Conservation (phyloP, 2,888 invertebrate species). For the Dolomedes plantarius region DNA sequence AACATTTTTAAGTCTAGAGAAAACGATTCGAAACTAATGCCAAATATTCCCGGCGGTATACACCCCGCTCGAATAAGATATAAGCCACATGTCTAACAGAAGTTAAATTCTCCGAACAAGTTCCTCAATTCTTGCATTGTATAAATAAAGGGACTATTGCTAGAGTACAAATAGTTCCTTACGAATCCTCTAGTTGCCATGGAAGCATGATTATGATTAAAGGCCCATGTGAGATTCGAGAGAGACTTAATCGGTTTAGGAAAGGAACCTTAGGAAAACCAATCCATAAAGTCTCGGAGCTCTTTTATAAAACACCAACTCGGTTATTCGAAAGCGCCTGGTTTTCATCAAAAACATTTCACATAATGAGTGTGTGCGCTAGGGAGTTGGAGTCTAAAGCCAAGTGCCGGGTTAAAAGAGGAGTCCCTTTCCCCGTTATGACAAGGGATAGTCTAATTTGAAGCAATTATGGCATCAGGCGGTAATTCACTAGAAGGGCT, state of each 20-base stretch:
- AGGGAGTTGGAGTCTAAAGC: constrained; percentile 49
- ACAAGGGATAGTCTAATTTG: constrained; percentile 68
- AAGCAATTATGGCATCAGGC: constrained; percentile 63
- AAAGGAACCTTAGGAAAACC: constrained; percentile 68
- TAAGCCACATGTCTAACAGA: constrained; percentile 66
- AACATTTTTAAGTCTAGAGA: constrained; percentile 28
- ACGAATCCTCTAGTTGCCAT: constrained; percentile 67
- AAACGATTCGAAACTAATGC: constrained; percentile 31
- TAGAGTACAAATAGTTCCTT: constrained; percentile 62
- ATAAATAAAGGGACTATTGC: constrained; percentile 66
- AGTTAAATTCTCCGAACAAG: constrained; percentile 62
- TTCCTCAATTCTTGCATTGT: constrained; percentile 63
- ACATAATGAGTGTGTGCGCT: constrained; percentile 60
- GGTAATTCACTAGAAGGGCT: constrained; percentile 59
- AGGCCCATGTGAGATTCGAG: constrained; percentile 50
- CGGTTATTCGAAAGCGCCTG: constrained; percentile 54
- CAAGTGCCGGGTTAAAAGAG: constrained; percentile 44
- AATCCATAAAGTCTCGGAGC: constrained; percentile 66
- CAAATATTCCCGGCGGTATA: constrained; percentile 19
- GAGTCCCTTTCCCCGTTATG: constrained; percentile 54
- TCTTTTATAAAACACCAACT: constrained; percentile 71
- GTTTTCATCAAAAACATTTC: constrained; percentile 67
- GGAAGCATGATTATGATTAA: constrained; percentile 71
- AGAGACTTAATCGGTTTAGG: constrained; percentile 71
- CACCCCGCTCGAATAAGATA: constrained; percentile 32